These are phyloP conservation scores for Lepus oiostolus DNA, from an alignment of 2,797 vertebrate genomes.

Conservation along the genomic window DNA sequence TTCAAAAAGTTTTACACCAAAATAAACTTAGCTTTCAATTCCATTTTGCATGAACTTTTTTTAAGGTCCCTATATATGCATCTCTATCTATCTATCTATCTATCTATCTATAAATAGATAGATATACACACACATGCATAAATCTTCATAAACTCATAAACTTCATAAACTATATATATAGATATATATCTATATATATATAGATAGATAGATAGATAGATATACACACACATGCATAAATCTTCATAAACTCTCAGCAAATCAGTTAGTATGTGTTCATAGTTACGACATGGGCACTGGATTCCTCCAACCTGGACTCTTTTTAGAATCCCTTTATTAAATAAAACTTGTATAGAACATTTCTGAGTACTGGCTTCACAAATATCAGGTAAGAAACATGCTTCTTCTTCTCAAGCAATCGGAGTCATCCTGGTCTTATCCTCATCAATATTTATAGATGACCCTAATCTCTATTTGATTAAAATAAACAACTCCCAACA, in stretches of 20 bases:
- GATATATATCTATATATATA: no score
- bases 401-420: conserved; percentile 4
- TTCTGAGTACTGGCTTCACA: background rate
- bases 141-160: background rate
- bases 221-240: no score
- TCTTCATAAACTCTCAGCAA: background rate
- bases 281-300: background rate
- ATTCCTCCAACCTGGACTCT: background rate
- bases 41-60: no score
- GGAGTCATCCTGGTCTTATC: background rate
- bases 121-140: no score
- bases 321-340: background rate
- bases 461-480: conserved; percentile 40
- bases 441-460: background rate
- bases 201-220: no score
- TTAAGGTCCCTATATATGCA: no score
- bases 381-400: background rate
- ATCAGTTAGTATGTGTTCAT: background rate
- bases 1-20: no score
- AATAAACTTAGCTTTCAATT: no score
- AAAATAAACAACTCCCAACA: conserved; percentile 10
- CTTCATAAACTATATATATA: no score
- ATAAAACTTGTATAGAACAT: background rate
- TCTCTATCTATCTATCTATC: no score
- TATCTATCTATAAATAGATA: no score